phyloP scores from a whole-genome alignment of 2,888 invertebrate species.

The Chrysina gloriosa region DNA sequence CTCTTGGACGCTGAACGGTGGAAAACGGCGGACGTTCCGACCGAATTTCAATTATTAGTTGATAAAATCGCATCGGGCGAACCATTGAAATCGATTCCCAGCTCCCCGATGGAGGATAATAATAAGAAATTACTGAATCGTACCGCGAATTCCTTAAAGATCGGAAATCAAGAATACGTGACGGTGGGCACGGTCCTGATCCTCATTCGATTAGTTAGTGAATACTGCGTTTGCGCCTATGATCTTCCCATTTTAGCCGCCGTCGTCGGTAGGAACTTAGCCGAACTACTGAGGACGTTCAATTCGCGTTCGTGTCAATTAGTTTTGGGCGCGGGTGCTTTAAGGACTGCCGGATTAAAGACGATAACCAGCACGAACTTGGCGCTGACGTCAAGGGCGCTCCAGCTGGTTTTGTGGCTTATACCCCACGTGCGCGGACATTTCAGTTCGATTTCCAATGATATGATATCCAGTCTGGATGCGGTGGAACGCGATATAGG shows the following conservation, averaged over 20 bases:
- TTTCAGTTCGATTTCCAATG: constrained; percentile 72
- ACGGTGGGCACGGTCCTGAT: constrained; percentile 87
- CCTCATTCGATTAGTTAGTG: constrained; percentile 89
- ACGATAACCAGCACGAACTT: constrained; percentile 96
- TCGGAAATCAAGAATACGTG: constrained; percentile 72
- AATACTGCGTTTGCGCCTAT: constrained; percentile 87
- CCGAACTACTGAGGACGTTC: constrained; percentile 89
- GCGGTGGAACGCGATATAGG: constrained; percentile 82
- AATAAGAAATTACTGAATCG: constrained; percentile 51
- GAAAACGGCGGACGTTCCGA: constrained; percentile 92
- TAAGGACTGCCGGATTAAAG: constrained; percentile 92
- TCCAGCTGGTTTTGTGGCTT: constrained; percentile 85
- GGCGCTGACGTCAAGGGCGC: constrained; percentile 84
- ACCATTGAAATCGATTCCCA: constrained; percentile 61
- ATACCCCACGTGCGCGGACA: constrained; percentile 78
- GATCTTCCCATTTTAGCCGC: constrained; percentile 84
- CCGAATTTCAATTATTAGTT: constrained; percentile 88
- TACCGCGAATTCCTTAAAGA: constrained; percentile 50
- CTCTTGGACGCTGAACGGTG: constrained; percentile 92
- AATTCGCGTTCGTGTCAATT: constrained; percentile 93
- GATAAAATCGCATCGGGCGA: constrained; percentile 69
- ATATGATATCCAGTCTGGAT: constrained; percentile 71
- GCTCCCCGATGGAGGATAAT: constrained; percentile 57
- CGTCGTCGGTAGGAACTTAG: constrained; percentile 84
- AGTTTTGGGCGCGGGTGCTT: constrained; percentile 95